Evolutionary conservation across 2,113 vertebrate genomes (phyloP).

Genomic region (Oryzias celebensis): DNA sequence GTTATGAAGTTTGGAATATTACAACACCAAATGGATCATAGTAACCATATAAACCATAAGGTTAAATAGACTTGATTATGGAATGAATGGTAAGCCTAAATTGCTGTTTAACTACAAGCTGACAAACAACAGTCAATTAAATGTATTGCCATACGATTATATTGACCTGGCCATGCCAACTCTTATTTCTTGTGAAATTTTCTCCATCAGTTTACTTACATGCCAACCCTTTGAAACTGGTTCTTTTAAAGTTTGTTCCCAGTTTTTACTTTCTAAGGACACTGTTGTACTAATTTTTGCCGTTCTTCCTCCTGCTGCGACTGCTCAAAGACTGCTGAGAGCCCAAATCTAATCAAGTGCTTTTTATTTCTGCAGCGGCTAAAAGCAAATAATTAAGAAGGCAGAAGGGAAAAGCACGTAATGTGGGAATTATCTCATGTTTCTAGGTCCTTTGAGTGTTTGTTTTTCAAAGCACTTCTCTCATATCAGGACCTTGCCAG

Average conservation of each 20-base stretch:
- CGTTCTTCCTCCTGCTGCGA: slow-evolving; percentile 1
- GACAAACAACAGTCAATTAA: slow-evolving; percentile 3
- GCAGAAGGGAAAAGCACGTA: too few species aligned
- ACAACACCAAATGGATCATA: too few species aligned
- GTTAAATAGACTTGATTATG: too few species aligned
- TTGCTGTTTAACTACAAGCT: slow-evolving; percentile 11
- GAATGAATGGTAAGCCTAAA: background rate
- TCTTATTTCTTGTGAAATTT: background rate
- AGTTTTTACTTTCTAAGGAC: background rate
- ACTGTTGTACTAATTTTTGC: background rate
- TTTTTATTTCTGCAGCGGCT: too few species aligned
- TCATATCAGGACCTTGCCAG: too few species aligned
- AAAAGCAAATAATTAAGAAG: too few species aligned
- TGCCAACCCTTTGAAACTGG: background rate
- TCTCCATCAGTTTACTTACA: background rate
- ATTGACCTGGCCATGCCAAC: slow-evolving; percentile 1
- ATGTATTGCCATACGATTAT: background rate
- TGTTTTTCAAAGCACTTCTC: too few species aligned
- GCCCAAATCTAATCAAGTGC: too few species aligned
- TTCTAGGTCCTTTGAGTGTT: too few species aligned
- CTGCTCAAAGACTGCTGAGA: background rate
- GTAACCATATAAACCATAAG: too few species aligned
- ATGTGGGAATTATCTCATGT: too few species aligned
- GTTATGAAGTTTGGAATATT: too few species aligned
- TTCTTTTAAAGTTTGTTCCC: slow-evolving; percentile 4